Evolutionary conservation across 2,888 invertebrate species (phyloP).

Genomic region (Mesoligia furuncula): DNA sequence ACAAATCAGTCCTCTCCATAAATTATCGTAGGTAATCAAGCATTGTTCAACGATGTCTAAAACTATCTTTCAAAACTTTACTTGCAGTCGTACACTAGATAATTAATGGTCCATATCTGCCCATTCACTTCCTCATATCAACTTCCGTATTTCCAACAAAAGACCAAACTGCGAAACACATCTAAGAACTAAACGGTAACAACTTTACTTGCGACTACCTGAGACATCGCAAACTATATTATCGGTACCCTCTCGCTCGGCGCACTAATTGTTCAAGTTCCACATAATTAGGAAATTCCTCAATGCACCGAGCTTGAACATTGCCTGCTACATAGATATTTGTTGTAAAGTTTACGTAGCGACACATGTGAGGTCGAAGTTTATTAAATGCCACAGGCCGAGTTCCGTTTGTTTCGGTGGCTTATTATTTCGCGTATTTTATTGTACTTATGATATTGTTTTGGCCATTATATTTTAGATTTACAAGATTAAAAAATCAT

Average conservation of each 20-base stretch:
- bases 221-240: slow-evolving; percentile 27
- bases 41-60: not conserved
- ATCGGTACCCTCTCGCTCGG: slow-evolving; percentile 17
- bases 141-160: not conserved
- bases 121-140: not conserved
- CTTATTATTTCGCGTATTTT: slow-evolving; percentile 28
- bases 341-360: slow-evolving; percentile 67
- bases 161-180: not conserved
- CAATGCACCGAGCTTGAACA: slow-evolving; percentile 27
- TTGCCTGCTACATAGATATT: slow-evolving; percentile 64
- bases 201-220: slow-evolving; percentile 33
- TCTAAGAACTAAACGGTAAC: slow-evolving; percentile 8
- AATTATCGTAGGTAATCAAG: not conserved
- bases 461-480: no score
- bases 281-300: slow-evolving; percentile 49
- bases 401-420: slow-evolving; percentile 35
- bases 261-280: slow-evolving; percentile 46
- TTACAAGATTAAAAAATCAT: no score
- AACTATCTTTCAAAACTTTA: not conserved
- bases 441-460: not conserved
- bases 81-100: not conserved
- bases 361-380: slow-evolving; percentile 64
- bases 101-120: not conserved
- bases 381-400: slow-evolving; percentile 66
- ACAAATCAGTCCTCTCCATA: not conserved